Conservation (phyloP, 2,113 vertebrate genomes). For the Protobothrops mucrosquamatus region DNA sequence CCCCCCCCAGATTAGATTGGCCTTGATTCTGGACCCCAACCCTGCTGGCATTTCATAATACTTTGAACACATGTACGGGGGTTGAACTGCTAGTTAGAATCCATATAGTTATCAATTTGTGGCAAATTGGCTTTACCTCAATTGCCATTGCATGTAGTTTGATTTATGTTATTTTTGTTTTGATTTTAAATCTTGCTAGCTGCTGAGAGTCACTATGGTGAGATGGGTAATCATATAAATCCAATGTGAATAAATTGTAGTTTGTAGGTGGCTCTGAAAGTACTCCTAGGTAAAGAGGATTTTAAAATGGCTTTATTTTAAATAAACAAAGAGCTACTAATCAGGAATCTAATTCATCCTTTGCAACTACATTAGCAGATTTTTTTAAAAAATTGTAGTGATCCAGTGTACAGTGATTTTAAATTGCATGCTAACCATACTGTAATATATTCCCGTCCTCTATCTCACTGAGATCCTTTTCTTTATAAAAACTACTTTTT, state of each 20-base stretch:
- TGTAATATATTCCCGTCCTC: too few species aligned
- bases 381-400: too few species aligned
- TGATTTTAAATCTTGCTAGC: not conserved
- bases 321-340: not conserved
- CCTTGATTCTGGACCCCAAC: not conserved
- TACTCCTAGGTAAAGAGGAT: not conserved
- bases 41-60: not conserved
- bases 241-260: not conserved
- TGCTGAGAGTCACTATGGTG: not conserved
- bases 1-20: not conserved
- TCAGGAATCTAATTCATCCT: not conserved
- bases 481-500: too few species aligned
- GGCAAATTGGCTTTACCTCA: not conserved
- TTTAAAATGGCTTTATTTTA: not conserved
- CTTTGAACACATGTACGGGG: not conserved
- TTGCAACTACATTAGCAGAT: not conserved
- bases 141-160: not conserved
- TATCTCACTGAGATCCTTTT: not conserved
- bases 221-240: not conserved
- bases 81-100: not conserved
- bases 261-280: not conserved
- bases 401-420: too few species aligned
- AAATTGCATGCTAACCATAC: too few species aligned
- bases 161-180: not conserved
- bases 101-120: not conserved